A percentile compares a stretch with the other conserved stretches of the same genome.
Evolutionary conservation across 2,113 vertebrate species (phyloP).

Genomic region (Nasalis larvatus): DNA sequence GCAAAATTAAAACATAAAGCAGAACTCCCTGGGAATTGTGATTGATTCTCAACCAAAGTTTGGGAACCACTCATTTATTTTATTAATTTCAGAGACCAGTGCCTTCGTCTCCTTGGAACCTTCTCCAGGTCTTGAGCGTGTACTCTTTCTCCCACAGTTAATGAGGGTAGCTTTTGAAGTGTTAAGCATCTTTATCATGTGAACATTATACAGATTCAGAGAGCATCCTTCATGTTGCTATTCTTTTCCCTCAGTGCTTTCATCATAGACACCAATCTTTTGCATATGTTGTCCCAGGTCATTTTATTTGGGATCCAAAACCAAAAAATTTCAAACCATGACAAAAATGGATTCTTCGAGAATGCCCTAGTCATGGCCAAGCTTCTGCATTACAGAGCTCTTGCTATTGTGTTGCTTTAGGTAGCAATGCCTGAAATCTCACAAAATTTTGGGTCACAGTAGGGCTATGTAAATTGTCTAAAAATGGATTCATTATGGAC

Average conservation of each 20-base stretch:
- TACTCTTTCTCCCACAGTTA: background rate
- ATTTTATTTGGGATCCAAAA: background rate
- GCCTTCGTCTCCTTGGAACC: background rate
- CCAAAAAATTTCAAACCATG: background rate
- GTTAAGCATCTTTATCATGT: background rate
- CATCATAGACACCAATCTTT: background rate
- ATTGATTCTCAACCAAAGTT: background rate
- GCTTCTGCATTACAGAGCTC: background rate
- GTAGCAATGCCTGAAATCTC: background rate
- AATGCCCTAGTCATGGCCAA: background rate
- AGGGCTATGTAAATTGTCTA: conserved; percentile 56
- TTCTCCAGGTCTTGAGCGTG: background rate
- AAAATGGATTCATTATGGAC: conserved; percentile 64
- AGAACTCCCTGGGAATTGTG: background rate
- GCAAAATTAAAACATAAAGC: background rate
- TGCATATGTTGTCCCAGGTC: background rate
- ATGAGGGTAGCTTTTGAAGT: background rate
- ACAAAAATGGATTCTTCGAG: background rate
- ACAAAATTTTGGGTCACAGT: conserved; percentile 24
- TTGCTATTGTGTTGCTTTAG: conserved; percentile 20
- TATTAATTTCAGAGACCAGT: background rate
- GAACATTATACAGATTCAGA: background rate
- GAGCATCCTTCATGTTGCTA: background rate
- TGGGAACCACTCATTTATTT: background rate
- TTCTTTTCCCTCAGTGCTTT: background rate